Evolutionary conservation across 2,888 invertebrate species (phyloP).

Genomic region (Pasiphila rectangulata): DNA sequence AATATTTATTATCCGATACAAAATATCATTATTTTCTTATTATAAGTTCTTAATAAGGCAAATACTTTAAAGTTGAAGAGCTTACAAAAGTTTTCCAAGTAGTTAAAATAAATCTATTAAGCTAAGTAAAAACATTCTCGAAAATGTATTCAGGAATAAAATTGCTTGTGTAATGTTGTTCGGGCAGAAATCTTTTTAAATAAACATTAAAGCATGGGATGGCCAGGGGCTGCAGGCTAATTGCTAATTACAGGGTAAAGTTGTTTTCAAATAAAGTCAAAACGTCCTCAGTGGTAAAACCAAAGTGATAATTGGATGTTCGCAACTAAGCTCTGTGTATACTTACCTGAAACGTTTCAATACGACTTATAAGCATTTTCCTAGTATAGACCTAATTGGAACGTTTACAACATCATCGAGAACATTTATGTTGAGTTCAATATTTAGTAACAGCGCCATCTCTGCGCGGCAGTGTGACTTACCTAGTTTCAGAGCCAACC

Average conservation of each 20-base stretch:
- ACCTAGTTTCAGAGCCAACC: constrained; percentile 88
- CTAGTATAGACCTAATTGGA: too few species aligned
- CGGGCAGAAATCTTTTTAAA: constrained; percentile 20
- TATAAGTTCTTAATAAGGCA: not conserved
- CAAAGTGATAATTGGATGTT: too few species aligned
- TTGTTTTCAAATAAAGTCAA: constrained; percentile 37
- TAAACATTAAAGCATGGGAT: constrained; percentile 31
- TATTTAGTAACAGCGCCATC: constrained; percentile 51
- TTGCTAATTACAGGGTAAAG: constrained; percentile 52
- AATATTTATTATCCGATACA: not conserved
- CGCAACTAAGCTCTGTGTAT: not conserved
- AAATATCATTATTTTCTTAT: not conserved
- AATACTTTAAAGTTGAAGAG: not conserved
- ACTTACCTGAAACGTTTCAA: too few species aligned
- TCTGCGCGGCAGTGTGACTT: constrained; percentile 47
- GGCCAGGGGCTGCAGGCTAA: constrained; percentile 42
- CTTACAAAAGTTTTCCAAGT: not conserved
- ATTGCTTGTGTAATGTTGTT: constrained; percentile 9
- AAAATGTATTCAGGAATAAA: constrained; percentile 6
- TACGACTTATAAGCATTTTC: too few species aligned
- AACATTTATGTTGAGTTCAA: not conserved
- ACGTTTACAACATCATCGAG: not conserved
- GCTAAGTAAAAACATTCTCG: not conserved
- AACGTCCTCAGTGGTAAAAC: too few species aligned
- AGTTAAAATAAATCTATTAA: not conserved